Percentiles rank a stretch among this genome's conserved stretches.
Evolutionary conservation across 2,797 vertebrate species (phyloP).

Genomic region (Lates japonicus): DNA sequence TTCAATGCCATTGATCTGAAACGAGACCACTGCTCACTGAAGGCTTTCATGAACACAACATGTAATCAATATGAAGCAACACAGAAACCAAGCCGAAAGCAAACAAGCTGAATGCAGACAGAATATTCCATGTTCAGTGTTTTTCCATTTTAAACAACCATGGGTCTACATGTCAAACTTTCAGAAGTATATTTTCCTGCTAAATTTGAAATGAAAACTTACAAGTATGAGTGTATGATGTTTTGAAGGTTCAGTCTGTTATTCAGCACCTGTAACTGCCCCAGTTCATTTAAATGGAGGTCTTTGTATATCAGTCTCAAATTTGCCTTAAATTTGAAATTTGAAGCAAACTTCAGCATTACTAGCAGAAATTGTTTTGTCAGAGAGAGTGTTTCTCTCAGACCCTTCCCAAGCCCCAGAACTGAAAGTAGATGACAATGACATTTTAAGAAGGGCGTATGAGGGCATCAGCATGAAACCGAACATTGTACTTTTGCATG

Average conservation of each 20-base stretch:
- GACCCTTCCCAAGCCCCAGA: neutral
- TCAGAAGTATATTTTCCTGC: neutral
- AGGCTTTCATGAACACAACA: slow-evolving; percentile 30
- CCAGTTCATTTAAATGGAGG: neutral
- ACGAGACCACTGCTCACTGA: slow-evolving; percentile 17
- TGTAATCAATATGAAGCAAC: slow-evolving; percentile 45
- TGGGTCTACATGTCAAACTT: neutral
- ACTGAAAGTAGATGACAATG: neutral
- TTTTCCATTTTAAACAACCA: neutral
- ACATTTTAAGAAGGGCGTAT: neutral
- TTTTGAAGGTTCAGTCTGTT: neutral
- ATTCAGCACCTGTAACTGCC: neutral
- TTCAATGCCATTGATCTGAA: slow-evolving; percentile 46
- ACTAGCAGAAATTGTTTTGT: neutral
- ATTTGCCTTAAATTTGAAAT: too few relatives aligned
- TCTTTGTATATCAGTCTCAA: neutral
- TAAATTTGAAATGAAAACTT: neutral
- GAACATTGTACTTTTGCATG: neutral
- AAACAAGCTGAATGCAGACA: slow-evolving; percentile 3
- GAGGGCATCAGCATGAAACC: neutral
- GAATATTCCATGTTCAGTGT: neutral
- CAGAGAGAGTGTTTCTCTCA: neutral
- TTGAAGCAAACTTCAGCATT: too few relatives aligned
- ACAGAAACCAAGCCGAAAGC: slow-evolving; percentile 12
- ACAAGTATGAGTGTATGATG: neutral